Base-by-base conservation (phyloP, 2,797 vertebrate genomes). In the Rhinichthys osculus region DNA sequence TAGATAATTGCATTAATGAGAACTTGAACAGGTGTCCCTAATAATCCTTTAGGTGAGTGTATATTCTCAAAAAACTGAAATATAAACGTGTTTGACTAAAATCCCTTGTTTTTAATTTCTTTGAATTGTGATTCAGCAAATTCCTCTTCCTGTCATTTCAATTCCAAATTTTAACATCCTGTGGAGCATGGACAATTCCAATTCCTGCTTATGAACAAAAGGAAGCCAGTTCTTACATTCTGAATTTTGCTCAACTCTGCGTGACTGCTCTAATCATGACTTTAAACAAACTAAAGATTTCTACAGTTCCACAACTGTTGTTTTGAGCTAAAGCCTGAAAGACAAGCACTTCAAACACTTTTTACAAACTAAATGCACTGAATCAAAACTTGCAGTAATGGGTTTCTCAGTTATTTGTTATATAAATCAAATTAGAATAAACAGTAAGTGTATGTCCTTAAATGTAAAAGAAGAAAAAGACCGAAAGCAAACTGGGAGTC, bases 351-450 rank as follows among this genome's bases (percentile, higher is more conserved):
- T 59, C 35, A 78, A 40, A 78, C 30, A 5, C 47, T 76, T 21
- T 52, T 52, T 52, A 35, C 74, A 78, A 78, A 40, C 52, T 59
- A 40, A 78, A 78, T 38, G 21, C 52, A 78, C 76, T 78, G 76
- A 59, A 27, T 78, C 74, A 16, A 54, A 40, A 59, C 52, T 17
- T n/a, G 35, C 14, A 0, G 54, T 59, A 78, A 78, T 78, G 76
- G 52, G 23, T 59, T 40, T 42, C 35, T 59, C 38, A n/a, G 76
- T 35, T 59, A 59, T 27, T n/a, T n/a, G 66, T 40, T 81, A 54
- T 11, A 27, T 17, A 35, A 38, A 70, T 70, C 27, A 42, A 57
- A 81, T 81, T 71, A 27, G 23, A 38, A 71, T 81, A 81, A 71
- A 81, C 33, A 81, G 33, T 54, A 70, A 70, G 33, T 81, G 33